Percentiles rank a stretch among this genome's conserved stretches.
phyloP scores from a whole-genome alignment of 2,797 vertebrate species.

The Heliangelus exortis region DNA sequence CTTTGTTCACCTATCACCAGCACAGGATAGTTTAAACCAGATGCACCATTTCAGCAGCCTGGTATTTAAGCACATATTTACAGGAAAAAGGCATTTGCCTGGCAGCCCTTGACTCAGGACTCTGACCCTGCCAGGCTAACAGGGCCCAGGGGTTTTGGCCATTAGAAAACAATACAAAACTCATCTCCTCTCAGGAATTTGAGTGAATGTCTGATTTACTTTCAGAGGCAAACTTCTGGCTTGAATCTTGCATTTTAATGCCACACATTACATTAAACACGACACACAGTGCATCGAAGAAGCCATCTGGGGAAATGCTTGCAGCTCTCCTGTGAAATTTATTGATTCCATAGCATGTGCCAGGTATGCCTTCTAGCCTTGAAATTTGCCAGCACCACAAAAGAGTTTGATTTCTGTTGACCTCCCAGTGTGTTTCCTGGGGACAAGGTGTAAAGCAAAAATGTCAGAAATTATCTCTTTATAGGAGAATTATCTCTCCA shows the following conservation, averaged over 20 bases:
- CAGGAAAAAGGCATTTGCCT: background rate
- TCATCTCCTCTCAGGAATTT: background rate
- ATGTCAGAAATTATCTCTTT: background rate
- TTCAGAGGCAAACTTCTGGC: constrained; percentile 27
- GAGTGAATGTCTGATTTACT: background rate
- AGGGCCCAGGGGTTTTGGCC: background rate
- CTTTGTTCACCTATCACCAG: background rate
- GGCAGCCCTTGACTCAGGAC: background rate
- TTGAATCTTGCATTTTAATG: constrained; percentile 1
- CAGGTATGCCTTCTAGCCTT: background rate
- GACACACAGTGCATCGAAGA: background rate
- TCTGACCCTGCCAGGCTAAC: background rate
- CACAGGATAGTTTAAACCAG: background rate
- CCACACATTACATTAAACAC: background rate
- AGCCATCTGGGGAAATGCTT: background rate
- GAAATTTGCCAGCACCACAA: background rate
- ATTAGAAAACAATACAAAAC: background rate
- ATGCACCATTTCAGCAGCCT: background rate
- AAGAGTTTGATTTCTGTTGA: background rate
- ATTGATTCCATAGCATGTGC: background rate
- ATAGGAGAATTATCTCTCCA: background rate
- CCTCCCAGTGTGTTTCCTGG: background rate
- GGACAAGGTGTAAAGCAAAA: background rate
- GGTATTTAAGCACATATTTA: background rate
- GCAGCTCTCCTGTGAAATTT: background rate